A percentile compares a stretch with the other conserved stretches of the same genome.
Evolutionary conservation across 2,797 vertebrate genomes (phyloP).

Genomic region (Crocidura indochinensis): DNA sequence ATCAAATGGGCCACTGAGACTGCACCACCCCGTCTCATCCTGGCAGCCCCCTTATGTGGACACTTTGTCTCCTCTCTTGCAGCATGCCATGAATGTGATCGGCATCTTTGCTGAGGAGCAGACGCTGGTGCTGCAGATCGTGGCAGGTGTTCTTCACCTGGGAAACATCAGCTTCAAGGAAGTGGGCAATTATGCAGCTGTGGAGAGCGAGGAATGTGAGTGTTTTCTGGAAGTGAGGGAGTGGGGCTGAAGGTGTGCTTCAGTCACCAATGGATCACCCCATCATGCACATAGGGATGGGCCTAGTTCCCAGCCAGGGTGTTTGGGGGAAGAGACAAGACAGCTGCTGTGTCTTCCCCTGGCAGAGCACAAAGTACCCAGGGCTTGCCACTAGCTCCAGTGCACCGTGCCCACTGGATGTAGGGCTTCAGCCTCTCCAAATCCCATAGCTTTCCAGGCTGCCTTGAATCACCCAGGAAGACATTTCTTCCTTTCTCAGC

Average conservation of each 20-base stretch:
- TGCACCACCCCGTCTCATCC: too few relatives aligned
- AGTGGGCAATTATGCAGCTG: slow-evolving; percentile 97
- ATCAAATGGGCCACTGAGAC: too few relatives aligned
- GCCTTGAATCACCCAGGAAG: slow-evolving; percentile 80
- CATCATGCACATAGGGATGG: neutral
- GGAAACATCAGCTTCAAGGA: slow-evolving; percentile 98
- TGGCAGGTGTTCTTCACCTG: slow-evolving; percentile 97
- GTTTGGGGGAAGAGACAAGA: neutral
- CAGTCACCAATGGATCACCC: neutral
- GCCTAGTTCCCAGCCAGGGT: neutral
- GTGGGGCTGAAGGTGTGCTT: too few relatives aligned
- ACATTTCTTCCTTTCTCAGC: slow-evolving; percentile 81
- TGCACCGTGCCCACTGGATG: neutral
- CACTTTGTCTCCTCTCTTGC: slow-evolving; percentile 45
- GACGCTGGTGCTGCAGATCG: slow-evolving; percentile 97
- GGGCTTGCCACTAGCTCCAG: neutral
- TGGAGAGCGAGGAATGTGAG: slow-evolving; percentile 99
- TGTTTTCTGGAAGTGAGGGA: slow-evolving; percentile 66
- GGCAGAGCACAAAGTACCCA: too few relatives aligned
- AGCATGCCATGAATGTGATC: slow-evolving; percentile 99
- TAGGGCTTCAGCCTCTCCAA: neutral
- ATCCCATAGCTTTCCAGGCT: neutral
- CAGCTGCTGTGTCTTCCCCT: neutral
- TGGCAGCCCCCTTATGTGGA: too few relatives aligned
- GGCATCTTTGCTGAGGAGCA: slow-evolving; percentile 95